These are phyloP conservation scores for Troides oblongomaculatus DNA, from an alignment of 2,888 invertebrate species.

Conservation along the genomic window DNA sequence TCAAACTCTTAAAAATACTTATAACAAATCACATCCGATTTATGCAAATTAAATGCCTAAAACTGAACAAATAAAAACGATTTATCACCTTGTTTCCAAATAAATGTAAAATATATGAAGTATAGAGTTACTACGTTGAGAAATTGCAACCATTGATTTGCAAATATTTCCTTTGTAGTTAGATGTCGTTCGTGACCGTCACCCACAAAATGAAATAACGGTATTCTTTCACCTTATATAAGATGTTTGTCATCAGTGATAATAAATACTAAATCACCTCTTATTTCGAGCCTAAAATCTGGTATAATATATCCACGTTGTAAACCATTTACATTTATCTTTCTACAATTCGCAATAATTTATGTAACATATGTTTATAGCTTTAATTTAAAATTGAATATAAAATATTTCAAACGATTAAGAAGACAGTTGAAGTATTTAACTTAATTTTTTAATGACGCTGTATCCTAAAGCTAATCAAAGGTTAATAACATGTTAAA, in stretches of 20 bases:
- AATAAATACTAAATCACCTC: slow-evolving; percentile 21
- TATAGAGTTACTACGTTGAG: slow-evolving; percentile 16
- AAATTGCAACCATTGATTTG: slow-evolving; percentile 19
- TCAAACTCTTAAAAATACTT: too few relatives aligned
- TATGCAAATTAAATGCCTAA: neutral
- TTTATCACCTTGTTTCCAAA: neutral
- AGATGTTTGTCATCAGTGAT: slow-evolving; percentile 3
- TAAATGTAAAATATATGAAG: neutral
- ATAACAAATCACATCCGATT: too few relatives aligned
- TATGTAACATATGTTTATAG: too few relatives aligned
- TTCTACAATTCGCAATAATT: neutral
- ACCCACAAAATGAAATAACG: slow-evolving; percentile 21
- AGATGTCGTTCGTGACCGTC: slow-evolving; percentile 11
- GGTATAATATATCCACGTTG: neutral
- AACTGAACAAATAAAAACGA: neutral
- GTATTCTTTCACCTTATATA: slow-evolving; percentile 20
- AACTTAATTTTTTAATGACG: too few relatives aligned
- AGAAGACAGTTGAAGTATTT: too few relatives aligned
- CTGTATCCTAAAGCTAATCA: too few relatives aligned
- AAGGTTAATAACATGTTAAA: too few relatives aligned
- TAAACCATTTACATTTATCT: slow-evolving; percentile 21
- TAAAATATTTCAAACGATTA: too few relatives aligned
- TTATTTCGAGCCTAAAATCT: slow-evolving; percentile 12
- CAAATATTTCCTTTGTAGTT: slow-evolving; percentile 18
- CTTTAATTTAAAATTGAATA: too few relatives aligned